Conservation (phyloP, 1,140 invertebrate species). For the Drosophila melanogaster region DNA sequence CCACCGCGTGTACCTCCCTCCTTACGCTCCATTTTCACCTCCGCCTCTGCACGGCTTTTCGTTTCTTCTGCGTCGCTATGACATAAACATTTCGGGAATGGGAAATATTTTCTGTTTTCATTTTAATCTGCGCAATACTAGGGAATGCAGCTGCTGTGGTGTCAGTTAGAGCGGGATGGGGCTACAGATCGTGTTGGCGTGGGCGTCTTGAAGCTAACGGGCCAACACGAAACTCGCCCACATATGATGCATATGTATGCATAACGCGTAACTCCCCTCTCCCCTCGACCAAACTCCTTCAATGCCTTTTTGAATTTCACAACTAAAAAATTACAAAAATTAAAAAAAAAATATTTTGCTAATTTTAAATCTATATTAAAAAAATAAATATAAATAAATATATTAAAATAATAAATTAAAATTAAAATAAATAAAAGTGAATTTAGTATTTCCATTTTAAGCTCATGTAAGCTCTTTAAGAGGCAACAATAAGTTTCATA, state of each 20-base stretch:
- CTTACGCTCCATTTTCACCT: slow-evolving; percentile 17
- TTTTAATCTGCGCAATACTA: slow-evolving; percentile 73
- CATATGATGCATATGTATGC: slow-evolving; percentile 15
- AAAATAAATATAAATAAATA: too few relatives aligned
- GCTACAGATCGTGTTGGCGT: slow-evolving; percentile 14
- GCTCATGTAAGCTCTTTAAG: too few relatives aligned
- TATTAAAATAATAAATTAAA: too few relatives aligned
- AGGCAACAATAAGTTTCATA: too few relatives aligned
- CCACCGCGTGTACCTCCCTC: neutral
- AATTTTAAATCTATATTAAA: neutral
- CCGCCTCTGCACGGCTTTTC: slow-evolving; percentile 53
- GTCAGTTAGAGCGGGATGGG: slow-evolving; percentile 25
- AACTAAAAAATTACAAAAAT: neutral
- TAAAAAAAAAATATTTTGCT: neutral
- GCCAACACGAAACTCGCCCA: slow-evolving; percentile 52
- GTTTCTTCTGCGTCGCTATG: slow-evolving; percentile 55
- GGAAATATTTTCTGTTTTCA: slow-evolving; percentile 57
- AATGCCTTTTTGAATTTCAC: slow-evolving; percentile 2
- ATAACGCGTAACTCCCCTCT: neutral
- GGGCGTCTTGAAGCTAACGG: slow-evolving; percentile 48
- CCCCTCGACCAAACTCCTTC: neutral
- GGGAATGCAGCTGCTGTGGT: slow-evolving; percentile 63
- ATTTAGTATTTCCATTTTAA: too few relatives aligned
- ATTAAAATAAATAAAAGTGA: too few relatives aligned
- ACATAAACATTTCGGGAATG: slow-evolving; percentile 63